phyloP scores from a whole-genome alignment of 2,888 invertebrate species.

The Halictus ligatus region DNA sequence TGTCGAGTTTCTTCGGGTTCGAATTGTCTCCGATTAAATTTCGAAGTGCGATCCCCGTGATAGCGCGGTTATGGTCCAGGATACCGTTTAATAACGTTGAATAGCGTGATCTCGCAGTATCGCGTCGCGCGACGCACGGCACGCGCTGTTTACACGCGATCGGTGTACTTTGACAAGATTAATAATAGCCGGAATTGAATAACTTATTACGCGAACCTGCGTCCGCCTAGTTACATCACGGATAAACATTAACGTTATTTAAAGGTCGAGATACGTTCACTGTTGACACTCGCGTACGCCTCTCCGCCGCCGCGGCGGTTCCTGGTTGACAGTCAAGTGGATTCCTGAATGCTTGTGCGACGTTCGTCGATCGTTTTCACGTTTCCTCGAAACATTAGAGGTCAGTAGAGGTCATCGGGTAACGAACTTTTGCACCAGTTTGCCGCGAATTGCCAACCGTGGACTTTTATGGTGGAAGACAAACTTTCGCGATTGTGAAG shows the following conservation, averaged over 20 bases:
- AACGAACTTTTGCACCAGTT: no score
- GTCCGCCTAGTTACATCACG: constrained; percentile 33
- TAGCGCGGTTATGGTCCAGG: constrained; percentile 10
- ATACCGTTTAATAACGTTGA: constrained; percentile 50
- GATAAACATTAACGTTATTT: constrained; percentile 45
- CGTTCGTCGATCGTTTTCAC: neutral
- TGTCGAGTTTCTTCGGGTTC: no score
- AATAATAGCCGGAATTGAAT: constrained; percentile 58
- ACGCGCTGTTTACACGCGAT: constrained; percentile 48
- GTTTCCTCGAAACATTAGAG: neutral
- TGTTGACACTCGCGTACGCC: constrained; percentile 19
- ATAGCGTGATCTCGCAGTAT: constrained; percentile 29
- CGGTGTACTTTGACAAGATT: constrained; percentile 60
- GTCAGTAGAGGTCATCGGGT: no score
- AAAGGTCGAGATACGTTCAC: constrained; percentile 40
- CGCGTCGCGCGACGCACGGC: constrained; percentile 19
- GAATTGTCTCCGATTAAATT: no score
- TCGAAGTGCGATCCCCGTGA: neutral
- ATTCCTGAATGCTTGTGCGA: constrained; percentile 4
- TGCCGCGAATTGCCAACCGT: no score
- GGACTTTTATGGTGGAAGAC: no score
- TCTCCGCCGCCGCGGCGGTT: constrained; percentile 10
- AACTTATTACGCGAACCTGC: constrained; percentile 36
- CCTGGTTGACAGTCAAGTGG: constrained; percentile 2
- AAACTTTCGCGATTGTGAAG: no score